These are phyloP conservation scores for Ametastegia equiseti DNA, from an alignment of 2,888 invertebrate genomes.

Conservation along the genomic window DNA sequence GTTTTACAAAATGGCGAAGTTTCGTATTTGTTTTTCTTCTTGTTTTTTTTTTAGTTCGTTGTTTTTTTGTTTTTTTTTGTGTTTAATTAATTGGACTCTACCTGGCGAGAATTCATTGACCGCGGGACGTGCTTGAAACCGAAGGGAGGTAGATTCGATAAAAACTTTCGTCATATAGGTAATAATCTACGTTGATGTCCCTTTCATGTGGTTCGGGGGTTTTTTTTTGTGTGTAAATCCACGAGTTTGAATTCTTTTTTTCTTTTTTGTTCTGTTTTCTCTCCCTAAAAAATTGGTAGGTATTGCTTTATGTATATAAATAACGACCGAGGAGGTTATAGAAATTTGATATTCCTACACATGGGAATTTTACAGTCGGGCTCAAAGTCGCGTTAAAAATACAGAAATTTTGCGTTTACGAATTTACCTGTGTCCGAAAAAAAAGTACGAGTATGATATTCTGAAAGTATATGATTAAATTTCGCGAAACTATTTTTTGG, in stretches of 20 bases:
- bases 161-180: slow-evolving; percentile 1
- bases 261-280: no score
- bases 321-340: not conserved
- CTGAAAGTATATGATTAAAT: no score
- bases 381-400: not conserved
- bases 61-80: not conserved
- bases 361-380: not conserved
- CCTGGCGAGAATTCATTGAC: not conserved
- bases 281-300: not conserved
- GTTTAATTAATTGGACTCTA: not conserved
- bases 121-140: not conserved
- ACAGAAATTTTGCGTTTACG: not conserved
- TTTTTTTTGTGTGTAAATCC: not conserved
- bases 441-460: no score
- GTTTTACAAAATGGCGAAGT: not conserved
- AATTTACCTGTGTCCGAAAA: not conserved
- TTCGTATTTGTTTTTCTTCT: not conserved
- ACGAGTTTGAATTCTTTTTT: not conserved
- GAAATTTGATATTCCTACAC: not conserved
- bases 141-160: not conserved
- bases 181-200: slow-evolving; percentile 7
- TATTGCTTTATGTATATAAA: not conserved
- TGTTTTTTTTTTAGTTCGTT: not conserved
- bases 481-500: no score
- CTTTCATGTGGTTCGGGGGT: not conserved